Percentiles rank a stretch among this genome's conserved stretches.
phyloP scores from a whole-genome alignment of 2,113 vertebrate genomes.

The Ondatra zibethicus region DNA sequence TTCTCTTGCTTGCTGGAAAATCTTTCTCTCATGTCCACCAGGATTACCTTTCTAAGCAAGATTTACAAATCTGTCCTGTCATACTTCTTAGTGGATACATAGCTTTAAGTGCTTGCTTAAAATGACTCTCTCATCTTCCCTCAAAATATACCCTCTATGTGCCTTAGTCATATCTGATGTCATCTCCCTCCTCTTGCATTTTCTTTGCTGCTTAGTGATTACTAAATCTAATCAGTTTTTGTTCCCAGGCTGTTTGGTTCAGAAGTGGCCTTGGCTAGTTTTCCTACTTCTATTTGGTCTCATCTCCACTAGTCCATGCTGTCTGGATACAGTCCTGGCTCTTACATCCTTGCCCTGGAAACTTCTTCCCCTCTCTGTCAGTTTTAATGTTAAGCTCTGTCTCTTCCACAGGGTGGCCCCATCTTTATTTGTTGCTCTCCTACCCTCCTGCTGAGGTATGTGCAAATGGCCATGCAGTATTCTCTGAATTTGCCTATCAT shows the following conservation, averaged over 20 bases:
- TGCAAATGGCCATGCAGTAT: neutral
- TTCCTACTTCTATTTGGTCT: neutral
- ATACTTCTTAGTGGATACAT: neutral
- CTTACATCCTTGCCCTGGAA: neutral
- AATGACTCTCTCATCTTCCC: neutral
- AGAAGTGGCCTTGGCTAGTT: neutral
- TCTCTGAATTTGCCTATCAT: neutral
- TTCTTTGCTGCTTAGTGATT: neutral
- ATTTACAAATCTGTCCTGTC: neutral
- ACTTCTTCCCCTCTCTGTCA: neutral
- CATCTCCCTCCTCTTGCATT: neutral
- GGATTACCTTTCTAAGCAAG: neutral
- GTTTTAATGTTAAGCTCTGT: neutral
- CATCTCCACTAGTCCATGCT: neutral
- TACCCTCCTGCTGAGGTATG: neutral
- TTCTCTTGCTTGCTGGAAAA: neutral
- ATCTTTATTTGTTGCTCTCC: neutral
- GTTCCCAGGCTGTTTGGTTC: neutral
- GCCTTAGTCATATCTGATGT: neutral
- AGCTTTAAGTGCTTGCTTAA: slow-evolving; percentile 11
- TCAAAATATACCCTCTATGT: neutral
- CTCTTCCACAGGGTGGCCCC: neutral
- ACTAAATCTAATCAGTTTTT: neutral
- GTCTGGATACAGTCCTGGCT: neutral
- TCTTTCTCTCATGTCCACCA: neutral